Percentiles rank a stretch among this genome's conserved stretches.
phyloP scores from a whole-genome alignment of 2,888 invertebrate species.

The Sarcophaga subvicina region DNA sequence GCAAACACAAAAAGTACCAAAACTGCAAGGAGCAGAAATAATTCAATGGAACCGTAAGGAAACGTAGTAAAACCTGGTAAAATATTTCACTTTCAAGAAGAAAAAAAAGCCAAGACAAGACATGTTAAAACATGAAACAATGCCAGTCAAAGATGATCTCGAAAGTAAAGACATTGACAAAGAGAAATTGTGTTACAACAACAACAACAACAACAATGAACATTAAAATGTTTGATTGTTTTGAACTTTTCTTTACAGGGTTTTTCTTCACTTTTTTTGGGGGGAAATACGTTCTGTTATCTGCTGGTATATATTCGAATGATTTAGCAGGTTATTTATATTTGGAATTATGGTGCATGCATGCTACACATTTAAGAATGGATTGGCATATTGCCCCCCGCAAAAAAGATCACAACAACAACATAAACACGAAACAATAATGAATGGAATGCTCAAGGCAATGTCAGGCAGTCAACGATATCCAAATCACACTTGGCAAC shows the following conservation, averaged over 20 bases:
- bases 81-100: slow-evolving; percentile 49
- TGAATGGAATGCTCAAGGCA: too few species aligned
- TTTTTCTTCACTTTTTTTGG: neutral
- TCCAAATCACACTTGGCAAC: too few species aligned
- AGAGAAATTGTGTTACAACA: slow-evolving; percentile 54
- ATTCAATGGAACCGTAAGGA: too few species aligned
- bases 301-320: too few species aligned
- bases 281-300: too few species aligned
- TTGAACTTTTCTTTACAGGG: slow-evolving; percentile 3
- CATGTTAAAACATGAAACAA: slow-evolving; percentile 10
- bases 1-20: neutral
- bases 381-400: too few species aligned
- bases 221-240: slow-evolving; percentile 55
- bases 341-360: too few species aligned
- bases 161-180: slow-evolving; percentile 55
- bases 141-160: slow-evolving; percentile 66
- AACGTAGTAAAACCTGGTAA: neutral
- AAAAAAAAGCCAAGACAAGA: slow-evolving; percentile 46
- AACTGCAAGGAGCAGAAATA: neutral
- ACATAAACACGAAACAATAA: too few species aligned
- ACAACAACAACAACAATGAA: slow-evolving; percentile 29
- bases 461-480: too few species aligned
- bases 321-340: too few species aligned
- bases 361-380: too few species aligned
- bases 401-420: too few species aligned